phyloP scores from a whole-genome alignment of 1,140 invertebrate genomes.

The Polypedilum pembai region DNA sequence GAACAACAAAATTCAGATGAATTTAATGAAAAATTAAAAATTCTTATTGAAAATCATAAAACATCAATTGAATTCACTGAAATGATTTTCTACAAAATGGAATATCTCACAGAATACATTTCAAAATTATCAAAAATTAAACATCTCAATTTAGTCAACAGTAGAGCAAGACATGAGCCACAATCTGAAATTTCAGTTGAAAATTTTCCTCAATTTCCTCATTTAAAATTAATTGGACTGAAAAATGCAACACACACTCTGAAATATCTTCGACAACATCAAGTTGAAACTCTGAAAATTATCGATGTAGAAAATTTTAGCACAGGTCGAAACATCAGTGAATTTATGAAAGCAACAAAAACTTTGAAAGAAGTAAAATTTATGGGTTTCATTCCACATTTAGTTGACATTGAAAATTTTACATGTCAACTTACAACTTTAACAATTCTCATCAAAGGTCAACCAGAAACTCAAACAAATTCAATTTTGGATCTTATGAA shows the following conservation, averaged over 20 bases:
- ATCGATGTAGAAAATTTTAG: background rate
- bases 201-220: background rate
- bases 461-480: background rate
- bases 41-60: too few species aligned
- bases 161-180: too few species aligned
- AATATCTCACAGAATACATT: too few species aligned
- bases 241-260: background rate
- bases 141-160: too few species aligned
- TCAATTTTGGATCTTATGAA: background rate
- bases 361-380: background rate
- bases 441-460: background rate
- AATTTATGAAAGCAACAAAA: background rate
- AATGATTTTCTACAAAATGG: too few species aligned
- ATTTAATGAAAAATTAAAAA: too few species aligned
- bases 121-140: too few species aligned
- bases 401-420: background rate
- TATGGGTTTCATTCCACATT: background rate
- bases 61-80: too few species aligned
- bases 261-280: background rate
- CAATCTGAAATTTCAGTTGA: too few species aligned
- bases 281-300: background rate
- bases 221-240: conserved; percentile 13
- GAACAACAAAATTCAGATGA: too few species aligned
- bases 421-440: background rate
- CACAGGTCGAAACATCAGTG: background rate